Evolutionary conservation across 1,140 invertebrate species (phyloP).

Genomic region (Magallana gigas): DNA sequence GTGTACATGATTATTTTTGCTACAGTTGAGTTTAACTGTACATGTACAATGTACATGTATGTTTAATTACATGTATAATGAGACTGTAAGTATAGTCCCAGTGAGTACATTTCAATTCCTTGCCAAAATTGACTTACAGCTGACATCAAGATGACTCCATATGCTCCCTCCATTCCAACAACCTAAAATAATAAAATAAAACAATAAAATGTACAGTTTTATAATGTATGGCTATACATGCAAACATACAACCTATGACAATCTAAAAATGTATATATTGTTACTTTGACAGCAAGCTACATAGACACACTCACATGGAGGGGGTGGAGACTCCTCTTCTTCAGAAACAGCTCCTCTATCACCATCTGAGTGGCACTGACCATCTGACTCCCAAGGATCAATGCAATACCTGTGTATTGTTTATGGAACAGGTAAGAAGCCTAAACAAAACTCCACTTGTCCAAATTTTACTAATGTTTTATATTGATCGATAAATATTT

Average conservation of each 20-base stretch:
- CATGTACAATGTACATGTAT: conserved; percentile 22
- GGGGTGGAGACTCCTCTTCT: conserved; percentile 74
- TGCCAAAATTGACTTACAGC: conserved; percentile 64
- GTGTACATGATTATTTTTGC: no score
- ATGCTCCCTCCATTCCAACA: conserved; percentile 75
- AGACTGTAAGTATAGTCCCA: no score
- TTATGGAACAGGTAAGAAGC: no score
- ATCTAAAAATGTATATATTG: no score
- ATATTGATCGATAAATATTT: no score
- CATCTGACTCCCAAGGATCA: conserved; percentile 73
- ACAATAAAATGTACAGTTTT: neutral
- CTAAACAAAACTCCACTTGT: no score
- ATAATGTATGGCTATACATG: neutral
- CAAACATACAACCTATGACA: neutral
- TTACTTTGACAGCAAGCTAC: no score
- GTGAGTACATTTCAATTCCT: no score
- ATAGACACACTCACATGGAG: conserved; percentile 67
- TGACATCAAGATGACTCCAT: conserved; percentile 73
- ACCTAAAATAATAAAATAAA: conserved; percentile 59
- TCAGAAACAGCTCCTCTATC: conserved; percentile 75
- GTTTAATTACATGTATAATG: neutral
- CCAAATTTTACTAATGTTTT: no score
- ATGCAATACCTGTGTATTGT: conserved; percentile 67
- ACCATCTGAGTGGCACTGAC: conserved; percentile 77
- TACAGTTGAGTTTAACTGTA: neutral